Percentiles rank a stretch among this genome's conserved stretches.
Evolutionary conservation across 2,888 invertebrate genomes (phyloP).

Genomic region (Drosophila setosimentum): DNA sequence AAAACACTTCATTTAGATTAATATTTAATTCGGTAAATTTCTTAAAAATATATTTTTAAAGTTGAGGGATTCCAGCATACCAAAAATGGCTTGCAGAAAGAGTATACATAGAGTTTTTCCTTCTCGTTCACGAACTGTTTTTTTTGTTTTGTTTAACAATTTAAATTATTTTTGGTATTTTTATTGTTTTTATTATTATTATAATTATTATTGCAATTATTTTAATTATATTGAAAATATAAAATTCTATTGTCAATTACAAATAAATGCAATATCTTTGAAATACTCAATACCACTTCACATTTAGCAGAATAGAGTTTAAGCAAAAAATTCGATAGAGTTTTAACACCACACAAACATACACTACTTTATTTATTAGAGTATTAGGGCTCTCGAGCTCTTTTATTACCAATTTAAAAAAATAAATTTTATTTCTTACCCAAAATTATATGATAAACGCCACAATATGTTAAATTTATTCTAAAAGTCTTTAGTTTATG

Average conservation of each 20-base stretch:
- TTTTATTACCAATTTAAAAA: conserved; percentile 70
- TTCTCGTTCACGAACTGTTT: too few species aligned
- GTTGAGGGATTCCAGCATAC: too few species aligned
- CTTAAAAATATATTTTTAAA: too few species aligned
- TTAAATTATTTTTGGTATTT: background rate
- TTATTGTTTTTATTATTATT: background rate
- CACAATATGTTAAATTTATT: conserved; percentile 77
- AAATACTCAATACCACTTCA: background rate
- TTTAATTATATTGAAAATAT: background rate
- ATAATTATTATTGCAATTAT: background rate
- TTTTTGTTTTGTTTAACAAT: too few species aligned
- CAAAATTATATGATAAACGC: conserved; percentile 70
- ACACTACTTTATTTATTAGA: background rate
- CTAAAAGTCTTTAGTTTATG: conserved; percentile 80
- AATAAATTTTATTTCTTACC: conserved; percentile 62
- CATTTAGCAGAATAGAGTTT: background rate
- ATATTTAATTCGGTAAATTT: background rate
- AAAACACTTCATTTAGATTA: background rate
- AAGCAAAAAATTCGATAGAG: background rate
- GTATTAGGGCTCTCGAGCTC: conserved; percentile 13
- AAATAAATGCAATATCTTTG: background rate
- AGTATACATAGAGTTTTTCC: too few species aligned
- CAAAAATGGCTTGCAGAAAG: too few species aligned
- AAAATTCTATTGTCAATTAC: background rate
- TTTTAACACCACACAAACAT: background rate